Percentiles rank a stretch among this genome's conserved stretches.
These are phyloP conservation scores for Chorisops tibialis DNA, from an alignment of 2,888 invertebrate genomes.

Conservation along the genomic window DNA sequence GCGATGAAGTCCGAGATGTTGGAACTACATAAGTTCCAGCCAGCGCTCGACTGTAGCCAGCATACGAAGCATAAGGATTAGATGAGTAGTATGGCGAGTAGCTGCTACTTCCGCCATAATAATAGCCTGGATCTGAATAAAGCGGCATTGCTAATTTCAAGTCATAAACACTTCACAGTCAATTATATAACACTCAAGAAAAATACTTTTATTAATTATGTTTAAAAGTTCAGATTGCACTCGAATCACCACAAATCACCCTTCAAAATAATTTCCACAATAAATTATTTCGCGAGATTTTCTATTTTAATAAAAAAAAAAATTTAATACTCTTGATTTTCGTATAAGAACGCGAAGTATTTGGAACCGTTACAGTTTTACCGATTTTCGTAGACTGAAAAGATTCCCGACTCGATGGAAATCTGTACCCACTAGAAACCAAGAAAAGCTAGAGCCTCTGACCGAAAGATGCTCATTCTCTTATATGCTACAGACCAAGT, in stretches of 20 bases:
- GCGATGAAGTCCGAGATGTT: conserved; percentile 41
- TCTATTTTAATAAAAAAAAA: too few relatives aligned
- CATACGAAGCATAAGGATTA: conserved; percentile 53
- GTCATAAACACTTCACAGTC: neutral
- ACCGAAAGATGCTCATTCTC: too few relatives aligned
- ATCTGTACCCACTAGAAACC: neutral
- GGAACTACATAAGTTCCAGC: conserved; percentile 42
- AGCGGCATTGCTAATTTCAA: conserved; percentile 58
- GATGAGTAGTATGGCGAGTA: conserved; percentile 45
- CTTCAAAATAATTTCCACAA: neutral
- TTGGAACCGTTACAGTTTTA: conserved; percentile 26
- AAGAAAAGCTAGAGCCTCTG: too few relatives aligned
- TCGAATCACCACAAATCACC: neutral
- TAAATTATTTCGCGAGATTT: too few relatives aligned
- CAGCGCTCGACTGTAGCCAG: conserved; percentile 56
- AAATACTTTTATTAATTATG: too few relatives aligned
- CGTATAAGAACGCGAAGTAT: too few relatives aligned
- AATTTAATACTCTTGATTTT: too few relatives aligned
- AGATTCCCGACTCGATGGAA: conserved; percentile 25
- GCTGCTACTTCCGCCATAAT: conserved; percentile 53
- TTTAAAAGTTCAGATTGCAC: neutral
- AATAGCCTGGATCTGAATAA: conserved; percentile 65
- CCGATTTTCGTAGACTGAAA: conserved; percentile 30
- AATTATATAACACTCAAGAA: conserved; percentile 9
- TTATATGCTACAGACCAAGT: too few relatives aligned